Base-by-base conservation (phyloP, 2,888 invertebrate genomes). In the Chironomus tentans region DNA sequence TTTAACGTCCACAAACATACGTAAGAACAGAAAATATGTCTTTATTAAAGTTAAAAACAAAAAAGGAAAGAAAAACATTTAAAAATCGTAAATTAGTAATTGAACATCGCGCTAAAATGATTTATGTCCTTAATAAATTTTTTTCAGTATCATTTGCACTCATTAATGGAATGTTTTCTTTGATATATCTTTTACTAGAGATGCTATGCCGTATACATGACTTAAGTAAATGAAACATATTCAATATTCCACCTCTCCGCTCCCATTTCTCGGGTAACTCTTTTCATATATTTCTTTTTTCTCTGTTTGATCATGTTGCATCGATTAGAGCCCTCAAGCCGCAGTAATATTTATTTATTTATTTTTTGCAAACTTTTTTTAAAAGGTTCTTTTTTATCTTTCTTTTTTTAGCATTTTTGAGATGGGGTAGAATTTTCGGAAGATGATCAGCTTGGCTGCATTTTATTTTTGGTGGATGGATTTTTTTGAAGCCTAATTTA, bases 171-270 rank as follows among this genome's bases (percentile, higher is more conserved):
- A 68, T 38, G n/a, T 28, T 18, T 50, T 24, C 18, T 46, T 72
- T 38, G 10, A 50, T 18, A 18, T 18, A 46, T 72, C 12, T 18
- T 38, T 38, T 46, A 6, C 38, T 68, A 22, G 22, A 65, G 22
- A 65, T 65, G 22, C 13, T 22, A 21, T 22, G 68, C 68, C 24
- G 13, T 24, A 24, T 21, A 65, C 13, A 22, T 24, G 24, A 24
- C 38, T 38, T 10, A 38, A 38, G 38, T 38, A 24, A 13, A 24
- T 46, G 28, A 68, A 68, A 21, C 50, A 72, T 72, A 38, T 72
- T 72, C 72, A 72, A 72, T 72, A 72, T 72, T 72, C 72, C 62
- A 72, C 72, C 72, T 72, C 46, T 72, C 72, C 61, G 61, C 62
- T 62, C 62, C 72, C 24, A 50, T 72, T 62, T 68, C 68, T 68